Evolutionary conservation across 2,797 vertebrate species (phyloP), one percentile per base, ranked within the genome.

Genomic region (Gymnocypris eckloni): DNA sequence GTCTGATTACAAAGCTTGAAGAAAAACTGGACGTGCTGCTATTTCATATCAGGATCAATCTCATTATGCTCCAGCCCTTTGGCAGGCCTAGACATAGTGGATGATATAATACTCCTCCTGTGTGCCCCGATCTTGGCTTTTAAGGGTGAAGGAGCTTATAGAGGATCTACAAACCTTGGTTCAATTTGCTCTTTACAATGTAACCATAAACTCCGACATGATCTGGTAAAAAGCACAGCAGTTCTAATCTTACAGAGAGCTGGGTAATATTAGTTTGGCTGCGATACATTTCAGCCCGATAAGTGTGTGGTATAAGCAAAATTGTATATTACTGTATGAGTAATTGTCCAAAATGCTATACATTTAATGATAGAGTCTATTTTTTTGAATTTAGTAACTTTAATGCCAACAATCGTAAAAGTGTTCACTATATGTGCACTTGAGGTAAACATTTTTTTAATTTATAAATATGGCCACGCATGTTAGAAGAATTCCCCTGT

Each of bases 151-250:
- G 41, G 10, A 86, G 78, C 43, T 80, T 81, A 80, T 80, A 54
- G 64, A 10, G 56, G 56, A 81, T 86, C 84, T 81, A 70, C 77
- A 86, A 72, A 86, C 70, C 84, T 81, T 71, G 54, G 69, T 81
- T 75, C 77, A 73, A 75, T 86, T 85, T 81, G 84, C 70, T 81
- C 84, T 66, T 66, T 56, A 86, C 78, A 67, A 66, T 86, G 78
- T 64, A 81, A 81, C 70, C 84, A 86, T 81, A 75, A 86, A 80
- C 67, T 66, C 84, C 75, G 56, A 81, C 78, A 73, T 80, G 77
- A 80, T 73, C 59, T 7, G 25, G 78, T 75, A 52, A 67, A 86
- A 86, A 37, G 41, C 13, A 52, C 20, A 79, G 67, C 28, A 43
- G 78, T 80, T 73, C 84, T 85, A 54, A 25, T 64, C 39, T 45